Evolutionary conservation across 1,140 invertebrate species (phyloP).

Genomic region (Antheraea pernyi): DNA sequence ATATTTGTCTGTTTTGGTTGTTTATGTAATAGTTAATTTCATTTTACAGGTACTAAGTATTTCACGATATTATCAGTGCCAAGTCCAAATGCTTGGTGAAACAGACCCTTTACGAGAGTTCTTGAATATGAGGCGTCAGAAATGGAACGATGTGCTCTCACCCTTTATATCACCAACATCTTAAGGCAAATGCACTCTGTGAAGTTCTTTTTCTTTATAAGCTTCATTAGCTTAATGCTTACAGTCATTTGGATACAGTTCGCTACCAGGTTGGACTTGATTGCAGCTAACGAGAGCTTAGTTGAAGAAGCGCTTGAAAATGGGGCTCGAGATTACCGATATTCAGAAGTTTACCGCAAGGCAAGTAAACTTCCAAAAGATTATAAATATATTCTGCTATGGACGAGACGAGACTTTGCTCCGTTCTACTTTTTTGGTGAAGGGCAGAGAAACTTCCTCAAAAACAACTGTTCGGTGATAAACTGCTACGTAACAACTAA

Average conservation of each 20-base stretch:
- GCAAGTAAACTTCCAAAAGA: conserved; percentile 37
- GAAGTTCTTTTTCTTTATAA: conserved; percentile 39
- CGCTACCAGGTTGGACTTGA: conserved; percentile 10
- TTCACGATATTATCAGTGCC: not conserved
- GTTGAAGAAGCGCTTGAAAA: conserved; percentile 52
- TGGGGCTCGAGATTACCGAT: conserved; percentile 47
- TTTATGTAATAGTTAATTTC: not conserved
- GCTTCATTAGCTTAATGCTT: conserved; percentile 40
- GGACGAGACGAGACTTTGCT: conserved; percentile 44
- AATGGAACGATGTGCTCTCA: conserved; percentile 31
- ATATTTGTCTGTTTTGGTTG: too few species aligned
- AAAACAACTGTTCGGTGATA: conserved; percentile 50
- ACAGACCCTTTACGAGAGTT: not conserved
- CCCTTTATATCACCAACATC: conserved; percentile 22
- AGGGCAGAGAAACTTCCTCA: conserved; percentile 53
- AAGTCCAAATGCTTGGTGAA: conserved; percentile 9
- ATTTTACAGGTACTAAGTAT: conserved; percentile 3
- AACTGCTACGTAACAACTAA: conserved; percentile 63
- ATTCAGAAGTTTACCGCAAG: conserved; percentile 50
- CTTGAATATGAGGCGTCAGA: conserved; percentile 37
- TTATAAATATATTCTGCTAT: conserved; percentile 54
- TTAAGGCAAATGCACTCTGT: conserved; percentile 36
- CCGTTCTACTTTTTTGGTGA: conserved; percentile 47
- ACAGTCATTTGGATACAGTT: conserved; percentile 41
- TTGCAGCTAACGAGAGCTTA: conserved; percentile 29